phyloP scores from a whole-genome alignment of 2,113 vertebrate genomes.

The Epinephelus fuscoguttatus region DNA sequence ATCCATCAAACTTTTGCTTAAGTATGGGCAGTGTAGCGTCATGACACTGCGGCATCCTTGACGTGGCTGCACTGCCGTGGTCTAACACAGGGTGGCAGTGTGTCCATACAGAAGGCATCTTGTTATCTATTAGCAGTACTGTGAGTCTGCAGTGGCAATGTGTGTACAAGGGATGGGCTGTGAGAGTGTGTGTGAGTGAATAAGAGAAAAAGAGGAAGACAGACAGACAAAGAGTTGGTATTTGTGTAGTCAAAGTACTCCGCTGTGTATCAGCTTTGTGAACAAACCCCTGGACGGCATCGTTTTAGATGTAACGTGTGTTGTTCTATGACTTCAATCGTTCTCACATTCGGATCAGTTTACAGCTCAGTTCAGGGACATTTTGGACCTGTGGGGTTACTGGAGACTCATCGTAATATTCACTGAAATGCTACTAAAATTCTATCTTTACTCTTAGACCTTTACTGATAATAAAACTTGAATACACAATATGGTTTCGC shows the following conservation, averaged over 20 bases:
- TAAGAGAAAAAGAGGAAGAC: slow-evolving; percentile 20
- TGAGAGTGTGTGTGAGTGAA: background rate
- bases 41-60: slow-evolving; percentile 55
- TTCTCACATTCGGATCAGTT: slow-evolving; percentile 18
- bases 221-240: slow-evolving; percentile 6
- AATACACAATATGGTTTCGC: background rate
- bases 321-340: slow-evolving; percentile 5
- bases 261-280: background rate
- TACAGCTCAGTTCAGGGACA: slow-evolving; percentile 6
- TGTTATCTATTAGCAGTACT: background rate
- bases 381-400: background rate
- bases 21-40: slow-evolving; percentile 9
- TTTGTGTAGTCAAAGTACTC: slow-evolving; percentile 9
- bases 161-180: slow-evolving; percentile 48
- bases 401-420: slow-evolving; percentile 1
- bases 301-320: background rate
- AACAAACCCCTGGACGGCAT: background rate
- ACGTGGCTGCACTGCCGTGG: slow-evolving; percentile 50
- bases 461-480: background rate
- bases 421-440: background rate
- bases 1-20: slow-evolving; percentile 43
- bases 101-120: slow-evolving; percentile 40
- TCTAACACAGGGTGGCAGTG: slow-evolving; percentile 77
- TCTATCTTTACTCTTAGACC: background rate
- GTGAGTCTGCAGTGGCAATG: slow-evolving; percentile 48